Evolutionary conservation across 2,797 vertebrate genomes (phyloP).

Genomic region (Craterocephalus amniculus): DNA sequence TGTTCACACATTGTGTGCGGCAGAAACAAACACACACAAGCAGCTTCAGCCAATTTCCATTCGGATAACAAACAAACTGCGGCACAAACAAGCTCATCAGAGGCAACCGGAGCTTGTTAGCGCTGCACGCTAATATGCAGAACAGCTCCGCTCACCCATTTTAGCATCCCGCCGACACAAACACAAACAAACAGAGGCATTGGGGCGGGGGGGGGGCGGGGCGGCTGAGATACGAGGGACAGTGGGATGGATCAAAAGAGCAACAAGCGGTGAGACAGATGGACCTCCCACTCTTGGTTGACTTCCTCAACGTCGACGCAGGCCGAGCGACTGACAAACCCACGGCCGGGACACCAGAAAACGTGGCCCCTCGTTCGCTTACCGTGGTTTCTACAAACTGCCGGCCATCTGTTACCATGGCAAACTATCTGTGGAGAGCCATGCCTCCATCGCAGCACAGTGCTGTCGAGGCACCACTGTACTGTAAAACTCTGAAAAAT

Average conservation of each 20-base stretch:
- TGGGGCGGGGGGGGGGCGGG: slow-evolving; percentile 17
- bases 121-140: slow-evolving; percentile 63
- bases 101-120: slow-evolving; percentile 72
- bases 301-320: slow-evolving; percentile 60
- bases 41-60: slow-evolving; percentile 60
- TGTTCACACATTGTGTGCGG: background rate
- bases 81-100: slow-evolving; percentile 78
- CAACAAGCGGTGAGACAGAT: slow-evolving; percentile 70
- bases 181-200: slow-evolving; percentile 66
- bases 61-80: slow-evolving; percentile 57
- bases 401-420: slow-evolving; percentile 70
- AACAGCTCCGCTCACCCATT: slow-evolving; percentile 63
- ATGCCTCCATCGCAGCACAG: slow-evolving; percentile 48
- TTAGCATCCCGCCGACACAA: slow-evolving; percentile 67
- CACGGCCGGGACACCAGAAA: slow-evolving; percentile 41
- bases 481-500: slow-evolving; percentile 54
- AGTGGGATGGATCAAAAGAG: slow-evolving; percentile 56
- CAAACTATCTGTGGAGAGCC: slow-evolving; percentile 53
- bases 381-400: slow-evolving; percentile 40
- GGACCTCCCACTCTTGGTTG: slow-evolving; percentile 65
- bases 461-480: slow-evolving; percentile 58
- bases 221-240: background rate
- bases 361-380: slow-evolving; percentile 40
- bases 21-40: slow-evolving; percentile 11
- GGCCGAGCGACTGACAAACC: slow-evolving; percentile 55